Base-by-base conservation (phyloP, 2,797 vertebrate genomes). In the Enteromius unitaeniatus region DNA sequence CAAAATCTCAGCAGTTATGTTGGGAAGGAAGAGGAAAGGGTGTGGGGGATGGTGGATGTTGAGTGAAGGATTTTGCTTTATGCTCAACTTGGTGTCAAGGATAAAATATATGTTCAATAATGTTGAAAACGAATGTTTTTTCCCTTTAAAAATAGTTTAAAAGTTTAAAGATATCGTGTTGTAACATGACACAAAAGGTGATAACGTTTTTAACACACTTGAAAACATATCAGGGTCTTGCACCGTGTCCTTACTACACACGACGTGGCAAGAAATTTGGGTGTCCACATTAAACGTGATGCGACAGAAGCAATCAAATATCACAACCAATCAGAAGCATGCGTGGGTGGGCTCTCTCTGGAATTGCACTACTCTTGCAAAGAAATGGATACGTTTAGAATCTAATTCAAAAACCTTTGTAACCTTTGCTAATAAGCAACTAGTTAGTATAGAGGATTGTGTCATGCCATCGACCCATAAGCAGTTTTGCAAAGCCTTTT, bases 11-110 rank as follows among this genome's bases (percentile, higher is more conserved):
- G 26, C 14, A 47, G 28, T 65, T 68, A 19, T 40, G 23, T 68
- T 47, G 62, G 34, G 45, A 65, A 64, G 26, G 23, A 31, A 83
- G 26, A 78, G 58, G 45, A 51, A 49, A 47, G 37, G 15, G 19
- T 1, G 45, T 40, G 70, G 70, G 70, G 37, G 82, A 47, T 45
- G 68, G 53, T 14, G 69, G 68, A 19, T 31, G 53, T 47, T 62
- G 51, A 69, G 40, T 47, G 53, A 55, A 17, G 55, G 49, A 1
- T 60, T 65, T 49, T 45, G 55, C 37, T 53, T 47, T 47, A 42
- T 26, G 49, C 23, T 14, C 6, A 5, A 10, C 68, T 70, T 49
- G 17, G 26, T 51, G 70, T 73, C 9, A 17, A 51, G 0, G 5
- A 74, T 34, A 74, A 73, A 51, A 17, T 5, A 34, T 5, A 34